Conservation (phyloP, 2,888 invertebrate species). For the Operophtera brumata region DNA sequence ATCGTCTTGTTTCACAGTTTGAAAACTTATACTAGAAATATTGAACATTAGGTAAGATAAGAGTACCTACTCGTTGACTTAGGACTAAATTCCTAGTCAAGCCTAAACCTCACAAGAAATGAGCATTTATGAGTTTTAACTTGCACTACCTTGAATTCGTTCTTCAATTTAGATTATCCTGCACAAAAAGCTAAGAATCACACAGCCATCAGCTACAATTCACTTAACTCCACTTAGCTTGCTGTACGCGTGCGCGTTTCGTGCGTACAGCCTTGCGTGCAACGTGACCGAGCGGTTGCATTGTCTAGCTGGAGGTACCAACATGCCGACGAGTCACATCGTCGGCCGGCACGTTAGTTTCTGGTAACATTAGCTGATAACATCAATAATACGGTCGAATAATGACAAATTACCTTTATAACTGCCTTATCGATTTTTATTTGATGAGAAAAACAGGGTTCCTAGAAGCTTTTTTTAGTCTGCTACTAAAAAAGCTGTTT, state of each 20-base stretch:
- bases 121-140: conserved; percentile 6
- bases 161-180: conserved; percentile 11
- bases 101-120: too few species aligned
- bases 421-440: too few species aligned
- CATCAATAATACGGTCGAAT: not conserved
- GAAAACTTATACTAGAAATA: too few species aligned
- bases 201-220: conserved; percentile 58
- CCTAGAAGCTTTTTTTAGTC: too few species aligned
- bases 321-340: too few species aligned
- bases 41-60: too few species aligned
- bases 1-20: too few species aligned
- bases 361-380: not conserved
- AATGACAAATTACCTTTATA: not conserved
- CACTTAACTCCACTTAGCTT: conserved; percentile 61
- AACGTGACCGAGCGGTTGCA: conserved; percentile 56
- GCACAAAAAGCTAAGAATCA: conserved; percentile 40
- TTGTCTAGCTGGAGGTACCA: conserved; percentile 17
- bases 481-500: too few species aligned
- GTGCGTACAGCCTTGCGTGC: conserved; percentile 62
- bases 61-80: too few species aligned
- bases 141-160: not conserved
- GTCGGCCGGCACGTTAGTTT: conserved; percentile 1
- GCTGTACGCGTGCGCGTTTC: conserved; percentile 66
- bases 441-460: too few species aligned
- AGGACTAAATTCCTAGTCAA: too few species aligned